Evolutionary conservation across 2,888 invertebrate genomes (phyloP).

Genomic region (Tetranychus piercei): DNA sequence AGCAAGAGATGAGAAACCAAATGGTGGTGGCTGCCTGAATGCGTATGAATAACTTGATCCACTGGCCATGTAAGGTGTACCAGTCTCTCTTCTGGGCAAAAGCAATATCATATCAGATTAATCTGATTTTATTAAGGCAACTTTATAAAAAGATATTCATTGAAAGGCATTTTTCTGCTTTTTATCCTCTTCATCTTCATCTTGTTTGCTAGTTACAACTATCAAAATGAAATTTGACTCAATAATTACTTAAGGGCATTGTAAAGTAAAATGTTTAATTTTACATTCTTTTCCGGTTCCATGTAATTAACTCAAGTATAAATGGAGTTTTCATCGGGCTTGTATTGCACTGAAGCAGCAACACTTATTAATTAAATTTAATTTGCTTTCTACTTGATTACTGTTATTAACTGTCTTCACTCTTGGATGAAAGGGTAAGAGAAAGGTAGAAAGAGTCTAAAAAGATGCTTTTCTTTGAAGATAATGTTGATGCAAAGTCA

Average conservation of each 20-base stretch:
- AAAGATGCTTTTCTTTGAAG: constrained; percentile 5
- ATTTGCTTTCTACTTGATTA: no score
- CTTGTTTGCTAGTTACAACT: no score
- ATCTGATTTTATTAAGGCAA: not conserved
- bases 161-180: not conserved
- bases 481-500: no score
- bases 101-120: not conserved
- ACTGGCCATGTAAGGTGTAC: constrained; percentile 11
- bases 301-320: no score
- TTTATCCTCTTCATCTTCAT: not conserved
- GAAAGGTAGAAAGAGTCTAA: constrained; percentile 4
- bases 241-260: no score
- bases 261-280: no score
- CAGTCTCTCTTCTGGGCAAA: not conserved
- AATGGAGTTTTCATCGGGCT: no score
- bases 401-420: no score
- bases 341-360: no score
- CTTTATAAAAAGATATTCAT: not conserved
- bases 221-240: no score
- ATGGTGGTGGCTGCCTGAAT: constrained; percentile 16
- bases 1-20: not conserved
- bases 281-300: no score
- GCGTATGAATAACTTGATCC: constrained; percentile 20
- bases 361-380: no score
- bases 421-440: not conserved